A percentile compares a stretch with the other conserved stretches of the same genome.
Conservation (phyloP, 2,888 invertebrate species). For the Sussaba pulchella region DNA sequence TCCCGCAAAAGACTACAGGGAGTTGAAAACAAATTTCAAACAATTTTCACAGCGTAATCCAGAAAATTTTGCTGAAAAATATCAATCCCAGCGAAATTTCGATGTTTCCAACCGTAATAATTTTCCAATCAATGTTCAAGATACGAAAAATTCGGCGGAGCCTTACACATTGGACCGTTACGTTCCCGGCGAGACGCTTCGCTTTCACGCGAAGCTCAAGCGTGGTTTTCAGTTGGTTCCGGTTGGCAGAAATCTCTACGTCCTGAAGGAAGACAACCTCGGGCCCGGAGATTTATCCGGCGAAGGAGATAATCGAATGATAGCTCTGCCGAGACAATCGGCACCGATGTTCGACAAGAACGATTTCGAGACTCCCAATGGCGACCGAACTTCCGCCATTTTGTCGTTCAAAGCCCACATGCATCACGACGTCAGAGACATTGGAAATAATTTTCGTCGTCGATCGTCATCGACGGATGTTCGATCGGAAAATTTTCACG, state of each 20-base stretch:
- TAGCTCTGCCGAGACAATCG: conserved; percentile 34
- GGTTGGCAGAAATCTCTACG: conserved; percentile 66
- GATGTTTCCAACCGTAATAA: not conserved
- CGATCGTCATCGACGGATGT: conserved; percentile 30
- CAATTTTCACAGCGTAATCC: not conserved
- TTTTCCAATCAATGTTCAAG: not conserved
- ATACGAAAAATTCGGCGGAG: not conserved
- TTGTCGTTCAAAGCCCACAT: conserved; percentile 73
- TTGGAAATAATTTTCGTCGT: conserved; percentile 69
- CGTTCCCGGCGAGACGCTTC: conserved; percentile 29
- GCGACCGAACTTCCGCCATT: conserved; percentile 66
- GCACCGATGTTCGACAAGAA: conserved; percentile 26
- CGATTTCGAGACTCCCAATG: conserved; percentile 31
- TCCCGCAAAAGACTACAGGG: not conserved
- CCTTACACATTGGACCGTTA: conserved; percentile 42
- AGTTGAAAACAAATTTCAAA: conserved; percentile 3
- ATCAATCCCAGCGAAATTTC: not conserved
- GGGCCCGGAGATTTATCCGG: not conserved
- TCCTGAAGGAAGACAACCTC: conserved; percentile 59
- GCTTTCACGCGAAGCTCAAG: conserved; percentile 55
- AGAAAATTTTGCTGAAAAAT: not conserved
- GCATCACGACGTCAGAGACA: conserved; percentile 72
- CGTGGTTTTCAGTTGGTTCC: conserved; percentile 69
- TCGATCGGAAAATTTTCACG: conserved; percentile 7
- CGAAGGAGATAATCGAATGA: conserved; percentile 25